These are phyloP conservation scores for Eupithecia dodoneata DNA, from an alignment of 2,888 invertebrate species.

Conservation along the genomic window DNA sequence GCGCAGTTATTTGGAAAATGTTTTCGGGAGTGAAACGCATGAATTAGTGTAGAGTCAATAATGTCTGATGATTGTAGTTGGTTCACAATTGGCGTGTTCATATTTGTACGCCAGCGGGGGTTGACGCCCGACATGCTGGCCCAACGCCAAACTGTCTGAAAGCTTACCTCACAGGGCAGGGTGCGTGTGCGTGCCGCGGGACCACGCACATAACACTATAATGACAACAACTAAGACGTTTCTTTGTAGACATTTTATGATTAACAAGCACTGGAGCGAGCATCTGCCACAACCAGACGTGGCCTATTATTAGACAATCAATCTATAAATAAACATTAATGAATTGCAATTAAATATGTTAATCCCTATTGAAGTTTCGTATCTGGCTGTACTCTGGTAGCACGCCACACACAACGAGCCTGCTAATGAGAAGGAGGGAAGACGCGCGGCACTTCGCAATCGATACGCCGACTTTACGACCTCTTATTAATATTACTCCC, in stretches of 20 bases:
- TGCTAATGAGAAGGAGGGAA: constrained; percentile 54
- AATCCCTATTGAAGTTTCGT: not conserved
- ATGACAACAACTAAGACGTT: not conserved
- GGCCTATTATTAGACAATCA: not conserved
- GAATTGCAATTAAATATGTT: not conserved
- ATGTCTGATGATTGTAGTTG: constrained; percentile 34
- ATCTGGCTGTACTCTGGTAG: not conserved
- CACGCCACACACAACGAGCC: not conserved
- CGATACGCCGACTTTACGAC: constrained; percentile 50
- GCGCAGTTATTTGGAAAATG: constrained; percentile 36
- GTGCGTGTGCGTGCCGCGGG: not conserved
- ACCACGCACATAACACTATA: not conserved
- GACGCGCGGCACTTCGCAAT: constrained; percentile 53
- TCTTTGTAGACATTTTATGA: not conserved
- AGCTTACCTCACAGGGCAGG: constrained; percentile 17
- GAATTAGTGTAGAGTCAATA: constrained; percentile 42
- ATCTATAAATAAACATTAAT: not conserved
- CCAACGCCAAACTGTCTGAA: constrained; percentile 54
- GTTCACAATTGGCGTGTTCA: constrained; percentile 50
- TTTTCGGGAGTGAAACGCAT: constrained; percentile 36
- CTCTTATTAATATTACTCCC: constrained; percentile 33
- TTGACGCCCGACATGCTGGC: constrained; percentile 72
- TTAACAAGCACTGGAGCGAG: not conserved
- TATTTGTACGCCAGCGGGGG: constrained; percentile 55
- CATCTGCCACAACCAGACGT: not conserved